Evolutionary conservation across 2,888 invertebrate species (phyloP), one percentile per base, ranked within the genome.

Genomic region (Drosophila birchii): DNA sequence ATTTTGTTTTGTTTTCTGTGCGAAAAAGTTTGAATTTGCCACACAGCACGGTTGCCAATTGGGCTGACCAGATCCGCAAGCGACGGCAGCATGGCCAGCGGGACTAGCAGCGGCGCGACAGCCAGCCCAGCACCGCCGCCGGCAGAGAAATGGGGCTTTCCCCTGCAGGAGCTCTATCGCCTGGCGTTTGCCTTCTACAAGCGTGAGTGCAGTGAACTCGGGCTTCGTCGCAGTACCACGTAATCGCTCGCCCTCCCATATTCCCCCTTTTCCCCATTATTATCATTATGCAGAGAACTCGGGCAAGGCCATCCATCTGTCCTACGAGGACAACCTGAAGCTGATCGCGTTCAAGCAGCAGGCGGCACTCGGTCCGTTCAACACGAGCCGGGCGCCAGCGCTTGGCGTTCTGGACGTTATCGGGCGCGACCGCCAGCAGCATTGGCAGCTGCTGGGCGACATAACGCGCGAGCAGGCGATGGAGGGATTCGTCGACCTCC

Each of bases 331-430:
- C 91, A 97, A 98, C 91, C 93, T 98, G 61, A 96, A 96, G 91
- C 93, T 99, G 75, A 96, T 98, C 20, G 98, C 98, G 2, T 97
- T 96, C 89, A 97, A 97, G 12, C 97, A 98, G 91, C 99, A 99
- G 94, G 96, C 97, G 11, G 94, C 94, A 14, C 96, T 98, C 92
- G 99, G 99, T 0, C 95, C 96, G 56, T 95, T 96, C 87, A 95
- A 96, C 78, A 93, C 95, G 2, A 95, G 95, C 57, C 94, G 95
- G 58, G 94, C 94, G 8, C 95, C 97, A 49, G 97, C 97, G 16
- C 93, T 98, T 56, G 99, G 99, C 26, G 97, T 98, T 1, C 93
- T 99, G 41, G 98, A 99, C 93, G 97, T 99, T 1, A 98, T 99
- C 80, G 99, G 99, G 2, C 95, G 96, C 90, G 98, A 99, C 91